These are phyloP conservation scores for Ormyrus nitidulus DNA, from an alignment of 2,888 invertebrate genomes.

Conservation along the genomic window DNA sequence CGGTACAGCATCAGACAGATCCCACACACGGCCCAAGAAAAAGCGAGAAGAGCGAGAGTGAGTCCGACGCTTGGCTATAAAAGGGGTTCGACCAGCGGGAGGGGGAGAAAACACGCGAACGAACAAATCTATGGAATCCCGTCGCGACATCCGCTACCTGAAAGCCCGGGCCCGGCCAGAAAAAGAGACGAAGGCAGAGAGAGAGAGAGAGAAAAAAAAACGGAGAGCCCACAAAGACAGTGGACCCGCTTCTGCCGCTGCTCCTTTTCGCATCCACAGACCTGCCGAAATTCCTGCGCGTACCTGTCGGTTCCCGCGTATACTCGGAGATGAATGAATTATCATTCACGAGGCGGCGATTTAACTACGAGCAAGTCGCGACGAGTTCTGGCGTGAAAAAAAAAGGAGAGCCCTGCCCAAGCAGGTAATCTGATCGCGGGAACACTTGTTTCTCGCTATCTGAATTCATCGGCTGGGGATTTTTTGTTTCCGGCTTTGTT, in stretches of 20 bases:
- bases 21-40: neutral
- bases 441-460: conserved; percentile 48
- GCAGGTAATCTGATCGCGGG: conserved; percentile 46
- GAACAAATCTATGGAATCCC: conserved; percentile 63
- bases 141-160: conserved; percentile 61
- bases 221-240: neutral
- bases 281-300: conserved; percentile 32
- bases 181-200: conserved; percentile 32
- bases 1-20: neutral
- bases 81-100: neutral
- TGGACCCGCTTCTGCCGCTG: neutral
- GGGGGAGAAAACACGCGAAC: conserved; percentile 35
- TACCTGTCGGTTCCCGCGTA: neutral
- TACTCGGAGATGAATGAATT: conserved; percentile 28
- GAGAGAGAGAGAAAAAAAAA: conserved; percentile 5
- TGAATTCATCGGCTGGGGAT: conserved; percentile 12
- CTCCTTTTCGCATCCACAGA: neutral
- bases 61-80: neutral
- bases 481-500: neutral
- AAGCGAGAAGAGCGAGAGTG: neutral
- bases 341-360: conserved; percentile 25
- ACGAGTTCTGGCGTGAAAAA: neutral
- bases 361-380: conserved; percentile 6
- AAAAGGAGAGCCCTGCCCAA: neutral
- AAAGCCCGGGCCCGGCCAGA: conserved; percentile 40